Base-by-base conservation (phyloP, 2,113 vertebrate species). In the Amphilophus citrinellus region DNA sequence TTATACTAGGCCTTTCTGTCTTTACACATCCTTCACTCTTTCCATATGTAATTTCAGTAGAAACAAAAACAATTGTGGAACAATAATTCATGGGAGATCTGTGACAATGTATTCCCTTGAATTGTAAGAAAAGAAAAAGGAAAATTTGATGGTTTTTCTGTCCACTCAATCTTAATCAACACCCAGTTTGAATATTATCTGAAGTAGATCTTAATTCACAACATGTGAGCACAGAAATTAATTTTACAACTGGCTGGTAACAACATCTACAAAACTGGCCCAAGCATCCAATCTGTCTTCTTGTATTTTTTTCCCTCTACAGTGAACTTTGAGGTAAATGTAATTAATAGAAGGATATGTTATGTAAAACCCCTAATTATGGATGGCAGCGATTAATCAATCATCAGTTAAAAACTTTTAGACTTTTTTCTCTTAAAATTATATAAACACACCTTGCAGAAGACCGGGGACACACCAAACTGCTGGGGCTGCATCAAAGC, bases 131-230 rank as follows among this genome's bases (percentile, higher is more conserved):
- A 47, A 37, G 6, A 11, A 42, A 42, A 10, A 42, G 14, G 5
- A 50, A 18, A n/a, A 3, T 57, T 9, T 57, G 30, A 32, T 73
- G 20, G 10, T 20, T 73, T 83, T 75, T 35, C 20, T 71, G 71
- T 50, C 56, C 0, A 2, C 2, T 39, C 37, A 39, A 39, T 39
- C 35, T 35, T 17, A 10, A 15, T 47, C 44, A 11, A 75, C 39
- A 53, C 42, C 37, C 59, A 3, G 22, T 56, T n/a, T 2, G 58
- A 83, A n/a, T 9, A n/a, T 10, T 37, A 58, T 10, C 5, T 57
- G n/a, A 53, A 78, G 10, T 27, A 47, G 35, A 84, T 71, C 44
- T 27, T 63, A 82, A 84, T 80, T 58, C 58, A 60, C 61, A 82
- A 83, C 56, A 63, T 60, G 30, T 65, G 27, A 68, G 11, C 37